phyloP scores from a whole-genome alignment of 2,113 vertebrate genomes.

The Limnothrissa miodon region DNA sequence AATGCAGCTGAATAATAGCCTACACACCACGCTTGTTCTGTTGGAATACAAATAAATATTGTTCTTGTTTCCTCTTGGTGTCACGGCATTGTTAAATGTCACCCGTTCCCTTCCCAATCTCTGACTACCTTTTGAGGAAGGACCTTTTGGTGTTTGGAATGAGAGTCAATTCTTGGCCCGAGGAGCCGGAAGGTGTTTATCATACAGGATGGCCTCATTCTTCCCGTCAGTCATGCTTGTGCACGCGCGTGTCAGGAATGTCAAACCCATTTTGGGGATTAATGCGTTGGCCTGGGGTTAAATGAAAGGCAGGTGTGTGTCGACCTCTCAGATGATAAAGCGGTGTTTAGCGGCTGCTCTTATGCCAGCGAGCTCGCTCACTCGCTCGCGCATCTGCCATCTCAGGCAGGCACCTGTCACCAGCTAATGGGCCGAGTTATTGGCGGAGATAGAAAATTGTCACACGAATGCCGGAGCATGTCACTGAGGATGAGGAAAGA shows the following conservation, averaged over 20 bases:
- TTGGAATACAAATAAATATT: background rate
- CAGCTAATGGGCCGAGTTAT: conserved; percentile 61
- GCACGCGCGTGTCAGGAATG: conserved; percentile 12
- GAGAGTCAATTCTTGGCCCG: background rate
- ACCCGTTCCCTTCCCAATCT: background rate
- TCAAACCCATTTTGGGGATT: conserved; percentile 26
- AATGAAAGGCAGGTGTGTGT: conserved; percentile 36
- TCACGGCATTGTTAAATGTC: background rate
- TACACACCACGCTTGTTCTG: background rate
- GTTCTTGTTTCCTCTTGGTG: background rate
- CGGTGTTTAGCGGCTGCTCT: background rate
- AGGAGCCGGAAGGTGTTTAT: conserved; percentile 22
- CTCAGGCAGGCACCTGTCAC: conserved; percentile 41
- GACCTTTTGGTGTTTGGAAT: background rate
- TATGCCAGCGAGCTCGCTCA: background rate
- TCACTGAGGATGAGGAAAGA: conserved; percentile 53
- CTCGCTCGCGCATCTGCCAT: background rate
- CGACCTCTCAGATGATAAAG: conserved; percentile 21
- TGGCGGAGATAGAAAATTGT: conserved; percentile 53
- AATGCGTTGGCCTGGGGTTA: conserved; percentile 13
- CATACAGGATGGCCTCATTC: conserved; percentile 30
- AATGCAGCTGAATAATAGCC: background rate
- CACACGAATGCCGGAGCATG: conserved; percentile 57
- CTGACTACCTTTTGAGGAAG: background rate
- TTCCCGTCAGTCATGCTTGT: conserved; percentile 31